Percentiles rank a stretch among this genome's conserved stretches.
Evolutionary conservation across 2,888 invertebrate species (phyloP).

Genomic region (Macroteleia sp.): DNA sequence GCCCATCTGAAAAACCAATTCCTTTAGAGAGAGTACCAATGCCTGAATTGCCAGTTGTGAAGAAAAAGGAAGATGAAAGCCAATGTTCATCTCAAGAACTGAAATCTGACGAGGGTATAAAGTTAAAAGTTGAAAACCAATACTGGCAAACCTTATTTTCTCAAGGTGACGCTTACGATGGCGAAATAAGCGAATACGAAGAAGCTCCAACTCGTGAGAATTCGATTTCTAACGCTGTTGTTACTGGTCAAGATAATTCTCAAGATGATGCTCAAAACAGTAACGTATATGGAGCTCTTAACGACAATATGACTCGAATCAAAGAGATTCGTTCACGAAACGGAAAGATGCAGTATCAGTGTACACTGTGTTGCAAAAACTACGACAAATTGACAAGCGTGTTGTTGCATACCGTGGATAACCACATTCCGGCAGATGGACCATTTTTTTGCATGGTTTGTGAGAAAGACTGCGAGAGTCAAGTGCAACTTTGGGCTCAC

Average conservation of each 20-base stretch:
- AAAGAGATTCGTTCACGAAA: conserved; percentile 77
- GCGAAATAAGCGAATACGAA: conserved; percentile 60
- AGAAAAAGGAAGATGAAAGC: conserved; percentile 47
- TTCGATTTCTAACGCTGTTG: background rate
- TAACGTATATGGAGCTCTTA: conserved; percentile 78
- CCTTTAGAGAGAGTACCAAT: conserved; percentile 30
- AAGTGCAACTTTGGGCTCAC: conserved; percentile 85
- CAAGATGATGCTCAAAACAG: conserved; percentile 56
- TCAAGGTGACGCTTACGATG: conserved; percentile 45
- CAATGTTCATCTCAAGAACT: conserved; percentile 43
- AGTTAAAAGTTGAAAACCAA: conserved; percentile 51
- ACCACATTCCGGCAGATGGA: conserved; percentile 78
- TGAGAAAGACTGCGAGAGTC: conserved; percentile 86
- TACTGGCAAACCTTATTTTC: conserved; percentile 56
- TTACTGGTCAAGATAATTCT: background rate
- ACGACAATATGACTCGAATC: conserved; percentile 79
- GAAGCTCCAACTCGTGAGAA: conserved; percentile 28
- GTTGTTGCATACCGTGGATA: conserved; percentile 77
- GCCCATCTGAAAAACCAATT: conserved; percentile 26
- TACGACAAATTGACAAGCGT: conserved; percentile 74
- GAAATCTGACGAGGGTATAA: conserved; percentile 43
- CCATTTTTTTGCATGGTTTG: conserved; percentile 86
- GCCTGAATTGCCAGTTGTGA: conserved; percentile 39
- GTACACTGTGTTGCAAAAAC: conserved; percentile 78
- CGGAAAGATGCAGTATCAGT: conserved; percentile 76